Conservation (phyloP, 2,888 invertebrate genomes). For the Andrena dorsata region DNA sequence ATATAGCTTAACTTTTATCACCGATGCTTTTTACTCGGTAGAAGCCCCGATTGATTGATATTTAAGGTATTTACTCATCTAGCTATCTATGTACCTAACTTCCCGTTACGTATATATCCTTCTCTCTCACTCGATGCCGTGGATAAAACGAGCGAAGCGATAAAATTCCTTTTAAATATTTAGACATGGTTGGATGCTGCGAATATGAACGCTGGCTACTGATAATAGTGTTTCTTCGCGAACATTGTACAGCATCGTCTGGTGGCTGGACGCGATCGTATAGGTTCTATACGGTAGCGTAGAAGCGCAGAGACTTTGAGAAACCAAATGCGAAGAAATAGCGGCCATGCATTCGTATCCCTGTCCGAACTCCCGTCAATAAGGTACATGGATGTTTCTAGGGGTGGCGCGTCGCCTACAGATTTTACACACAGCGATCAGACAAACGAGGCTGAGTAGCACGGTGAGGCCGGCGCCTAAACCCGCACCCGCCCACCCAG, state of each 20-base stretch:
- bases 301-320: background rate
- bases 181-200: constrained; percentile 5
- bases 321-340: constrained; percentile 2
- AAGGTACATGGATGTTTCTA: constrained; percentile 88
- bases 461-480: constrained; percentile 88
- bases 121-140: background rate
- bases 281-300: no score
- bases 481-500: constrained; percentile 88
- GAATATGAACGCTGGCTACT: background rate
- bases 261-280: background rate
- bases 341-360: background rate
- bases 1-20: background rate
- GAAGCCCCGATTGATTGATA: background rate
- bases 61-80: constrained; percentile 20
- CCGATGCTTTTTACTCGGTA: background rate
- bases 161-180: constrained; percentile 20
- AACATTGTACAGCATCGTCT: background rate
- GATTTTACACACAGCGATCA: constrained; percentile 87
- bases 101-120: background rate
- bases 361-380: constrained; percentile 80
- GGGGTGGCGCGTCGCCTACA: constrained; percentile 88
- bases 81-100: constrained; percentile 28
- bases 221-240: background rate
- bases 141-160: constrained; percentile 27
- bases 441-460: constrained; percentile 86